phyloP scores from a whole-genome alignment of 2,797 vertebrate species.

The Morus bassanus region DNA sequence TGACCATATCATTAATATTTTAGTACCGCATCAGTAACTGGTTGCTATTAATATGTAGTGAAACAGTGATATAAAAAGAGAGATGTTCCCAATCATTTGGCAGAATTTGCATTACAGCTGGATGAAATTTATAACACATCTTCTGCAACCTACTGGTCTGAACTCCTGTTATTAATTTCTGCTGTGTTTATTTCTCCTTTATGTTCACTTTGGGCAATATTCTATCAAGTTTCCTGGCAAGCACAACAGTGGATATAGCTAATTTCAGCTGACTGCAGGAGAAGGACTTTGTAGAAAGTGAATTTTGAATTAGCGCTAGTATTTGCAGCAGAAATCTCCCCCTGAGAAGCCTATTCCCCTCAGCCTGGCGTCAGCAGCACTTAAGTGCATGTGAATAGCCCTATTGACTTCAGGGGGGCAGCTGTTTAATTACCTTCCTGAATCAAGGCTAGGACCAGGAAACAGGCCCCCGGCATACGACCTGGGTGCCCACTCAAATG shows the following conservation, averaged over 20 bases:
- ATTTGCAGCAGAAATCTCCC: constrained; percentile 48
- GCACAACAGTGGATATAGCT: constrained; percentile 48
- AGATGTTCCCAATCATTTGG: constrained; percentile 63
- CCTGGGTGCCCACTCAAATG: not conserved
- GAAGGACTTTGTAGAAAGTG: constrained; percentile 47
- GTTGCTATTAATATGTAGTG: constrained; percentile 64
- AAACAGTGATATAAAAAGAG: constrained; percentile 52
- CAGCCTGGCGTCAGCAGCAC: constrained; percentile 47
- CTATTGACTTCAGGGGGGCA: constrained; percentile 60
- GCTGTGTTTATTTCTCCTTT: constrained; percentile 65
- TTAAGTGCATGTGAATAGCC: constrained; percentile 58
- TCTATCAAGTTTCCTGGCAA: constrained; percentile 65
- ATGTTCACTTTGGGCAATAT: constrained; percentile 63
- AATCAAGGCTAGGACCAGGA: constrained; percentile 40
- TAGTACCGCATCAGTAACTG: constrained; percentile 60
- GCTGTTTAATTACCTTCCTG: constrained; percentile 60
- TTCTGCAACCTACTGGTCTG: constrained; percentile 52
- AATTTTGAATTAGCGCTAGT: constrained; percentile 55
- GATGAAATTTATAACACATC: constrained; percentile 61
- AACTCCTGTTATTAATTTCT: constrained; percentile 65
- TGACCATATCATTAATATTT: constrained; percentile 61
- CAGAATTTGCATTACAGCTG: constrained; percentile 65
- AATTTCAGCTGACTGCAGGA: constrained; percentile 63
- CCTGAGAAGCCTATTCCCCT: constrained; percentile 50
- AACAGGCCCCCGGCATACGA: not conserved